A percentile compares a stretch with the other conserved stretches of the same genome.
Conservation (phyloP, 2,888 invertebrate species). For the Criorhina ranunculi region DNA sequence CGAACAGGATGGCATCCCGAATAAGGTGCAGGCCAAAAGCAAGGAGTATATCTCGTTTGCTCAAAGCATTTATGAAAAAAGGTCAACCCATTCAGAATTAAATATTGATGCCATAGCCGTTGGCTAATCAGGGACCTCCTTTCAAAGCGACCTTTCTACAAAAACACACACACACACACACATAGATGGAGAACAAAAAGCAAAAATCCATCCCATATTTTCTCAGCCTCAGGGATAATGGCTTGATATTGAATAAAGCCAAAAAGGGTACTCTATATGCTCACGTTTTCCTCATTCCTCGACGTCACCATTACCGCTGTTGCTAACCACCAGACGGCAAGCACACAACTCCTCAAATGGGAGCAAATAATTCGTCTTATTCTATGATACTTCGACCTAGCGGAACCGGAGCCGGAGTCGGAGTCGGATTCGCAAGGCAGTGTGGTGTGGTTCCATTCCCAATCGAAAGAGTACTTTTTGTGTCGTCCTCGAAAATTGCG, state of each 20-base stretch:
- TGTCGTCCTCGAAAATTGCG: conserved; percentile 56
- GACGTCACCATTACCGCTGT: conserved; percentile 11
- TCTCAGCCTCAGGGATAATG: conserved; percentile 67
- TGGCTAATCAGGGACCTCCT: conserved; percentile 72
- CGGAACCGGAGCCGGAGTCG: conserved; percentile 22
- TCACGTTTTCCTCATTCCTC: conserved; percentile 32
- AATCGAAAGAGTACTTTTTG: conserved; percentile 34
- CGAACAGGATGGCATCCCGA: conserved; percentile 21
- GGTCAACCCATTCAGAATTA: conserved; percentile 76
- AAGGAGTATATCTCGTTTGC: conserved; percentile 51
- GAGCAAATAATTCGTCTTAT: conserved; percentile 71
- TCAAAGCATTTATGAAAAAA: conserved; percentile 75
- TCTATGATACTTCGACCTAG: conserved; percentile 33
- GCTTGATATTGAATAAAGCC: conserved; percentile 69
- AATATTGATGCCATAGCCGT: conserved; percentile 74
- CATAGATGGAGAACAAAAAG: conserved; percentile 37
- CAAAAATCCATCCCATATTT: conserved; percentile 69
- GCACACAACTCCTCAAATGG: conserved; percentile 56
- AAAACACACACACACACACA: conserved; percentile 8
- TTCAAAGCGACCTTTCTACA: conserved; percentile 45
- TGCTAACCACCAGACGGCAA: conserved; percentile 55
- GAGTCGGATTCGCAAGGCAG: conserved; percentile 18
- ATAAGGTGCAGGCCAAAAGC: conserved; percentile 13
- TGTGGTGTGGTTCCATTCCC: conserved; percentile 10
- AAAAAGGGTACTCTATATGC: conserved; percentile 61